These are phyloP conservation scores for Metellina segmentata DNA, from an alignment of 2,888 invertebrate species.

Conservation along the genomic window DNA sequence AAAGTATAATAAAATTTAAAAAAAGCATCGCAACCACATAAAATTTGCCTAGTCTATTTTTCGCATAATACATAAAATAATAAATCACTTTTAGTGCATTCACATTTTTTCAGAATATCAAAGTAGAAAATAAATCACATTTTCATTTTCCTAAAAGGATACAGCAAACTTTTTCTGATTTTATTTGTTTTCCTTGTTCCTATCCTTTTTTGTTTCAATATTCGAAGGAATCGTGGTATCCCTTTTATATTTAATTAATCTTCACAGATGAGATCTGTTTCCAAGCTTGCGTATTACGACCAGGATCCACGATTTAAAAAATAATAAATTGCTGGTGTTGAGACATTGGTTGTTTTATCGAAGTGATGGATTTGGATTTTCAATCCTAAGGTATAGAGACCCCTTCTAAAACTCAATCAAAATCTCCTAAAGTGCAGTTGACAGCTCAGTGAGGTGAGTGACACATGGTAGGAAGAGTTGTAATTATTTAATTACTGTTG, in stretches of 20 bases:
- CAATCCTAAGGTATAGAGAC: no score
- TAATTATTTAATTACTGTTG: no score
- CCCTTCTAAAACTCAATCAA: neutral
- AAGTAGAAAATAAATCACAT: neutral
- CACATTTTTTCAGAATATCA: neutral
- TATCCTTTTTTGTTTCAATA: neutral
- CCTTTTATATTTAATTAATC: no score
- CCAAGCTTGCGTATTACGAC: no score
- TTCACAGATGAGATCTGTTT: no score
- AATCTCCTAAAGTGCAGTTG: neutral
- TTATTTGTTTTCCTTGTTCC: neutral
- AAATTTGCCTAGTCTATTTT: neutral
- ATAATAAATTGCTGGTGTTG: no score
- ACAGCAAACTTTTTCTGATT: neutral
- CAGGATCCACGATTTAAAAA: no score
- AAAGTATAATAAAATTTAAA: neutral
- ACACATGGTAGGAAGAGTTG: neutral
- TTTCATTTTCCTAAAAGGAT: constrained; percentile 1
- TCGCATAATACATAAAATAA: neutral
- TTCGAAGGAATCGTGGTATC: no score
- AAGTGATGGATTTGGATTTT: no score
- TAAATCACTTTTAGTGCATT: constrained; percentile 1
- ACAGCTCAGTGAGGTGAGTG: neutral
- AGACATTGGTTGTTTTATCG: no score
- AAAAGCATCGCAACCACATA: neutral